Evolutionary conservation across 2,888 invertebrate genomes (phyloP).

Genomic region (Ectemnius lituratus): DNA sequence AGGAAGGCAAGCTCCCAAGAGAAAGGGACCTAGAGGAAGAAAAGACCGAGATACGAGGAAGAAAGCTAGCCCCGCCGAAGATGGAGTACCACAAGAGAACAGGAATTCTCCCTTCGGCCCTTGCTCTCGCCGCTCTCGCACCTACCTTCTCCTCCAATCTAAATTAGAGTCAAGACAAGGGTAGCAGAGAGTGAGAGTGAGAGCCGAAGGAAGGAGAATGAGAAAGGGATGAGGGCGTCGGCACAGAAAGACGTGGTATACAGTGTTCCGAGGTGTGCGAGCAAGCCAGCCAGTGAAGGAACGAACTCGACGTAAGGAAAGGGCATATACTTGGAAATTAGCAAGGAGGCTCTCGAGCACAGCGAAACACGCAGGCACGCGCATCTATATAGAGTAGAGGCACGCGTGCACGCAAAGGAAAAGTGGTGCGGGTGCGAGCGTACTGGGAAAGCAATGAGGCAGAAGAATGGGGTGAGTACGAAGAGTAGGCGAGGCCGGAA

Average conservation of each 20-base stretch:
- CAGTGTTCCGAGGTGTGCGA: not conserved
- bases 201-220: slow-evolving; percentile 7
- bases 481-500: slow-evolving; percentile 17
- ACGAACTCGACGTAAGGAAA: slow-evolving; percentile 1
- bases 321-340: slow-evolving; percentile 60
- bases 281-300: not conserved
- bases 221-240: not conserved
- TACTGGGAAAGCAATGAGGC: slow-evolving; percentile 2
- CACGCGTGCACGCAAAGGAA: slow-evolving; percentile 19
- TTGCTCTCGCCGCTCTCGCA: not conserved
- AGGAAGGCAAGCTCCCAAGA: not conserved
- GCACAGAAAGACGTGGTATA: not conserved
- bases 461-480: slow-evolving; percentile 7
- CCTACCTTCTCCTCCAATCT: slow-evolving; percentile 48
- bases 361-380: slow-evolving; percentile 14
- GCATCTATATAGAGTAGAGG: slow-evolving; percentile 10
- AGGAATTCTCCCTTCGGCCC: slow-evolving; percentile 27
- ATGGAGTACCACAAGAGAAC: slow-evolving; percentile 27
- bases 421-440: slow-evolving; percentile 1
- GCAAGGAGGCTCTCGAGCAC: slow-evolving; percentile 32
- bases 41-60: slow-evolving; percentile 16
- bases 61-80: slow-evolving; percentile 33
- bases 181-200: slow-evolving; percentile 20
- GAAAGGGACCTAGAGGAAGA: not conserved
- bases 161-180: slow-evolving; percentile 54